Conservation (phyloP, 2,797 vertebrate species). For the Sebastes cheni region DNA sequence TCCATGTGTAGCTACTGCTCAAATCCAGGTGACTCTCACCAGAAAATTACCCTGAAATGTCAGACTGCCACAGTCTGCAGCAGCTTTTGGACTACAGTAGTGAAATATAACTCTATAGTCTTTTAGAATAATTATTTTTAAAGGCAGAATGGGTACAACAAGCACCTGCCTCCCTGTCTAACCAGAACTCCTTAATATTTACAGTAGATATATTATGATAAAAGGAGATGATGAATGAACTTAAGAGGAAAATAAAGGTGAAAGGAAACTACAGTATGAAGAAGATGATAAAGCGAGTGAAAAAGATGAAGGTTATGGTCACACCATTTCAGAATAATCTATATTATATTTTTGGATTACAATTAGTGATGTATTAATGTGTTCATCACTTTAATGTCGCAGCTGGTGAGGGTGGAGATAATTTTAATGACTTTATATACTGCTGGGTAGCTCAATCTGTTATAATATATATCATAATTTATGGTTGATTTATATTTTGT, state of each 20-base stretch:
- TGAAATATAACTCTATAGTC: background rate
- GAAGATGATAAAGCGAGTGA: background rate
- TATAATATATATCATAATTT: no score
- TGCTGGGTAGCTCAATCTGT: no score
- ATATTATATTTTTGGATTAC: no score
- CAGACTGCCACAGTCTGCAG: conserved; percentile 10
- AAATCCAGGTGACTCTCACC: conserved; percentile 29
- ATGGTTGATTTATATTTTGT: no score
- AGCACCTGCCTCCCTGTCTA: background rate
- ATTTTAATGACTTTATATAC: no score
- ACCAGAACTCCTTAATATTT: background rate
- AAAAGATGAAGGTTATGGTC: background rate
- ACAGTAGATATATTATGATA: background rate
- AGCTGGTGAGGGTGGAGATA: no score
- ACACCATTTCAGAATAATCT: no score
- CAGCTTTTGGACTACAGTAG: background rate
- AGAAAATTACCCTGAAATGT: conserved; percentile 41
- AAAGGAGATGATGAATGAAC: background rate
- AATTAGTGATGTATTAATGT: no score
- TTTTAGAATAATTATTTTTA: background rate
- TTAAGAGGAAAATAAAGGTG: background rate
- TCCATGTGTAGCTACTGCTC: conserved; percentile 29
- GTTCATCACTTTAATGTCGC: no score
- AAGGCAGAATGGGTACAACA: background rate
- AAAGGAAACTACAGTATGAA: background rate